Base-by-base conservation (phyloP, 2,888 invertebrate genomes). In the Cetonia aurata region DNA sequence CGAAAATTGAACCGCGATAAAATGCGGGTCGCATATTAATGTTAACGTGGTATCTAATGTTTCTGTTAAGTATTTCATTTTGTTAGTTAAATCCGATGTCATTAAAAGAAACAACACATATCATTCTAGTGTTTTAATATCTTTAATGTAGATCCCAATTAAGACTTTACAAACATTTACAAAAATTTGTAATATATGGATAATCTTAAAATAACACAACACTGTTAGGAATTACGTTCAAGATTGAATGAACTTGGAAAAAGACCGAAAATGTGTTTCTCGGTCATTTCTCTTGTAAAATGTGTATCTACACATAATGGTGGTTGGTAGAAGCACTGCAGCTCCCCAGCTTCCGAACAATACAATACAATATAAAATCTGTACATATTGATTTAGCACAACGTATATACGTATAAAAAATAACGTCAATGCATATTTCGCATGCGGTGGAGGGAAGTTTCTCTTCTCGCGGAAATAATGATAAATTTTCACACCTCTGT, bases 401-500 rank as follows among this genome's bases (percentile, higher is more conserved):
- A 44, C 44, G 6, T 44, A 6, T n/a, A n/a, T 44, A 44, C 42
- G 41, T 57, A 44, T 41, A 57, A 57, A 53, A 53, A 53, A 25
- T 25, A 25, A 53, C 31, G 15, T 53, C 53, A 19, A 53, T 53
- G 33, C 37, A 56, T 13, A 15, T 53, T 33, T 56, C 8, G 13
- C 2, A 9, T 33, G 9, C 13, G 17, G n/a, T 12, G 13, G 2
- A 33, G 25, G 37, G 33, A 37, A 37, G 31, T 12, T 56, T 37
- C 13, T 12, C n/a, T 15, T 46, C n/a, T 25, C 46, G 25, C 60
- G 8, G 37, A 37, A 13, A 56, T 19, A 13, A 25, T 31, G n/a
- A 25, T 46, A 44, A 25, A 13, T 37, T 60, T 60, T 69, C 56
- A 69, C 31, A 69, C 59, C 41, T 69, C 69, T 10, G 69, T 69